Percentiles rank a stretch among this genome's conserved stretches.
Evolutionary conservation across 2,113 vertebrate species (phyloP).

Genomic region (Delphinus delphis): DNA sequence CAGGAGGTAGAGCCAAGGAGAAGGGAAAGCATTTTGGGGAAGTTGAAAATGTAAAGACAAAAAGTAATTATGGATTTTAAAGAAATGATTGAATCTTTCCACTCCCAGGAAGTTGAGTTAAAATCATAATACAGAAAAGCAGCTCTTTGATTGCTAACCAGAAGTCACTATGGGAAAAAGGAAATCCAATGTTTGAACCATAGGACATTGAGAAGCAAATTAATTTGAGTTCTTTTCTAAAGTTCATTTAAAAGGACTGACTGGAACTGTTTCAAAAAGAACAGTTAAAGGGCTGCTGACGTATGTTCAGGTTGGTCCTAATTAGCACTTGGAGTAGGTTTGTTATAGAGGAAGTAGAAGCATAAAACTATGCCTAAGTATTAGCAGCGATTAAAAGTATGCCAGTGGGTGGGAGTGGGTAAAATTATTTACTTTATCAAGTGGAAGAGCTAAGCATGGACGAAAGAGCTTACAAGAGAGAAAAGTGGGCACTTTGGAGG

Average conservation of each 20-base stretch:
- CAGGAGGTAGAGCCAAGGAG: background rate
- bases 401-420: conserved; percentile 34
- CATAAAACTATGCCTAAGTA: conserved; percentile 30
- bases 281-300: conserved; percentile 60
- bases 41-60: conserved; percentile 48
- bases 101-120: conserved; percentile 53
- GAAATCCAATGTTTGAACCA: conserved; percentile 63
- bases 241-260: conserved; percentile 69
- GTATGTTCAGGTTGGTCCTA: conserved; percentile 62
- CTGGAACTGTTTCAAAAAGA: conserved; percentile 69
- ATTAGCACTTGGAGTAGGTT: conserved; percentile 57
- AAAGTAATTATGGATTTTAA: conserved; percentile 48
- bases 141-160: conserved; percentile 67
- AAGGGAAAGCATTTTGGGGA: conserved; percentile 11
- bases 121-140: conserved; percentile 60
- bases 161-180: conserved; percentile 52
- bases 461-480: conserved; percentile 53
- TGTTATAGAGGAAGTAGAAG: conserved; percentile 47
- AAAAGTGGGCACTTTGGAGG: conserved; percentile 44
- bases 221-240: conserved; percentile 75
- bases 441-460: conserved; percentile 17
- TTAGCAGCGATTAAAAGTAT: conserved; percentile 49
- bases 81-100: conserved; percentile 45
- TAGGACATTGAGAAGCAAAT: conserved; percentile 65
- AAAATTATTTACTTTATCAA: conserved; percentile 62